A percentile compares a stretch with the other conserved stretches of the same genome.
Evolutionary conservation across 2,888 invertebrate genomes (phyloP).

Genomic region (Thymelicus lineola): DNA sequence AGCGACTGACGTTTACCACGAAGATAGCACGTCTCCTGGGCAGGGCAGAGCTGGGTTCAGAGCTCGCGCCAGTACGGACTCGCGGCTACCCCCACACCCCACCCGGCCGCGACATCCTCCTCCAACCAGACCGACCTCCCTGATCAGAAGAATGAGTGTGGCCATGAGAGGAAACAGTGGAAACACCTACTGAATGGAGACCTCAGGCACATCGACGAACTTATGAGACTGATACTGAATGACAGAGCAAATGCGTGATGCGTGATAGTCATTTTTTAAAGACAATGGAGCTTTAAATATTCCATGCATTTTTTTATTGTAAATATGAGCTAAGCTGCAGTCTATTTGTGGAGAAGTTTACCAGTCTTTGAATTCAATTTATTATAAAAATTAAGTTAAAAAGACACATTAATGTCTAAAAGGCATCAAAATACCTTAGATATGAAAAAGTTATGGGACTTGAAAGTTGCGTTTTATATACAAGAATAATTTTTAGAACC

Average conservation of each 20-base stretch:
- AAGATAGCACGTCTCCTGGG: constrained; percentile 72
- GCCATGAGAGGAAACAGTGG: constrained; percentile 89
- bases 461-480: too few relatives aligned
- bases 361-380: too few relatives aligned
- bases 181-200: constrained; percentile 64
- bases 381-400: too few relatives aligned
- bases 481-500: too few relatives aligned
- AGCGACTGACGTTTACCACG: constrained; percentile 70
- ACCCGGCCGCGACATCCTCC: constrained; percentile 83
- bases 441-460: too few relatives aligned
- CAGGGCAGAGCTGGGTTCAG: constrained; percentile 83
- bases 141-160: constrained; percentile 91
- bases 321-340: too few relatives aligned
- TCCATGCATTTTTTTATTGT: too few relatives aligned
- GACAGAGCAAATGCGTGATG: not conserved
- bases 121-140: constrained; percentile 69
- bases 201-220: not conserved
- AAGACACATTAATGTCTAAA: too few relatives aligned
- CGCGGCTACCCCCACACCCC: constrained; percentile 83
- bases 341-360: too few relatives aligned
- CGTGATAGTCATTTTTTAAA: not conserved
- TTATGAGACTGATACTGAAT: constrained; percentile 2
- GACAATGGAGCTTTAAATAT: too few relatives aligned
- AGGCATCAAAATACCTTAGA: too few relatives aligned
- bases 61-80: constrained; percentile 90